Evolutionary conservation across 23 tunicate genomes (phyloP), one percentile per base, ranked within the genome.

Genomic region (Halocynthia aurantium): DNA sequence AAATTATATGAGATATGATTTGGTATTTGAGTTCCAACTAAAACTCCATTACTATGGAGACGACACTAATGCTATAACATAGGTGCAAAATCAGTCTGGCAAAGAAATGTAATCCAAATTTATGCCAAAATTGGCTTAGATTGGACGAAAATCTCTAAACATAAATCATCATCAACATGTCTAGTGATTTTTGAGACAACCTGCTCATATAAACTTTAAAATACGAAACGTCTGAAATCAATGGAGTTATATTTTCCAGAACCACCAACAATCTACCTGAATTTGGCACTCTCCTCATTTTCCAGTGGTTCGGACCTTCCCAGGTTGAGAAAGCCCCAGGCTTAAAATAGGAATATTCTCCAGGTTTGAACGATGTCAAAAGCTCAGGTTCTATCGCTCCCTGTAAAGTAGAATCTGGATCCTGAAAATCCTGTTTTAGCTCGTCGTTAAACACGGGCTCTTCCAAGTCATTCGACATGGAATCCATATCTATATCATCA

Each of bases 341-440:
- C 54, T 80, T 80, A 62, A 89, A 89, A 69, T 84, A 89, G 13
- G 96, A 89, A 62, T 89, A 89, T 75, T 89, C 96, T 15, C 84
- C 85, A 12, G 85, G 88, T 10, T 72, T 19, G 49, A 71, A 50
- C 40, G 84, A 62, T 7, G 74, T 51, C n/a, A 80, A 22, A 18
- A 52, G 75, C 10, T 22, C 55, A 20, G 56, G 60, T 22, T 74
- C 78, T 64, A 74, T 74, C 6, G 64, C 78, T 7, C n/a, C 63
- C 56, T 53, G 60, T 7, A 21, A n/a, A 18, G 55, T 54, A 12
- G 56, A 22, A 50, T 9, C 55, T 70, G 75, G 55, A 9, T 50
- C 75, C 6, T 40, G 0, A 5, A 53, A 15, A 15, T 20, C 50
- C 13, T 6, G n/a, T 54, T n/a, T 8, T 0, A 10, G 10, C 8